phyloP scores from a whole-genome alignment of 2,888 invertebrate genomes.

The Eupithecia inturbata region DNA sequence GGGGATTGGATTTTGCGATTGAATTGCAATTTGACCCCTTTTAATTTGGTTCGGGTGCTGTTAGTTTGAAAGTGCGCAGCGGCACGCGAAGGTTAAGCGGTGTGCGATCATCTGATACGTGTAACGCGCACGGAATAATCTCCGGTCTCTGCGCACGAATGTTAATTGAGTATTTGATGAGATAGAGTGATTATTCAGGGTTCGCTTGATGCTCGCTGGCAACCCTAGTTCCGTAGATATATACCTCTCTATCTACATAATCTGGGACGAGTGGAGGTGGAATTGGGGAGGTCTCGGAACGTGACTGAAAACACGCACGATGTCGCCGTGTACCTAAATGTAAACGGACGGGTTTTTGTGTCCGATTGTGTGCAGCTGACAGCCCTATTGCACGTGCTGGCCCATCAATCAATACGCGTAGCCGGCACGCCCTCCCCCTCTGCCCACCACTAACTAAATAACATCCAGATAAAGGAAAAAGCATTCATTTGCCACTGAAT shows the following conservation, averaged over 20 bases:
- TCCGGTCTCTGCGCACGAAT: slow-evolving; percentile 66
- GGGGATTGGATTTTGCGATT: slow-evolving; percentile 63
- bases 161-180: slow-evolving; percentile 70
- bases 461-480: slow-evolving; percentile 65
- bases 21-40: slow-evolving; percentile 64
- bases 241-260: slow-evolving; percentile 28
- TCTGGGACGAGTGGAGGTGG: slow-evolving; percentile 23
- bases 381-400: slow-evolving; percentile 60
- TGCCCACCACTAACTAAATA: slow-evolving; percentile 63
- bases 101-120: slow-evolving; percentile 61
- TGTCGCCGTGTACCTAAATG: slow-evolving; percentile 25
- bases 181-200: slow-evolving; percentile 63
- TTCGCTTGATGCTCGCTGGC: slow-evolving; percentile 42
- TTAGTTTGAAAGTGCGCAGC: slow-evolving; percentile 48
- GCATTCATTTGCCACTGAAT: slow-evolving; percentile 61
- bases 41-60: slow-evolving; percentile 57
- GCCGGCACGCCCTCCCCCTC: slow-evolving; percentile 47
- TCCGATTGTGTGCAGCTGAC: slow-evolving; percentile 45
- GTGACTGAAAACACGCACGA: slow-evolving; percentile 33
- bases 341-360: slow-evolving; percentile 44
- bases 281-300: slow-evolving; percentile 28
- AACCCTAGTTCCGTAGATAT: slow-evolving; percentile 31
- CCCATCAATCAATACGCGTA: slow-evolving; percentile 68
- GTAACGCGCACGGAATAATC: slow-evolving; percentile 58
- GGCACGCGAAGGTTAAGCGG: slow-evolving; percentile 61